These are phyloP conservation scores for Butorides virescens DNA, from an alignment of 2,113 vertebrate species.

Conservation along the genomic window DNA sequence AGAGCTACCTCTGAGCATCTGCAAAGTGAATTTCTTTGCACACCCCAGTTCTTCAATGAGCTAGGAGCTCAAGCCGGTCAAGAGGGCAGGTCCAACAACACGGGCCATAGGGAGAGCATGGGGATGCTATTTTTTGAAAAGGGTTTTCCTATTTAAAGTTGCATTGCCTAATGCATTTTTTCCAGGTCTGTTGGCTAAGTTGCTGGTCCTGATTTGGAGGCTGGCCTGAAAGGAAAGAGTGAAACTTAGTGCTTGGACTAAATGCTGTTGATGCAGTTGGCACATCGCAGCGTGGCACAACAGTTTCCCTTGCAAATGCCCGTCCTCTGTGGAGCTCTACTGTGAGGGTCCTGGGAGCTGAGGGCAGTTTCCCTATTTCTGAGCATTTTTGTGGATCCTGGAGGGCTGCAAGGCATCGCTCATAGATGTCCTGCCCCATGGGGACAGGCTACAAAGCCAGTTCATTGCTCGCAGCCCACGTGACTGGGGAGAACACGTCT, in stretches of 20 bases:
- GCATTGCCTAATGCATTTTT: not conserved
- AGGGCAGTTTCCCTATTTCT: not conserved
- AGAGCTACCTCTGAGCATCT: not conserved
- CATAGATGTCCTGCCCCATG: not conserved
- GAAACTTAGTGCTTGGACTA: not conserved
- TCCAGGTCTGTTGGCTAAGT: not conserved
- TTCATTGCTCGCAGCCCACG: rapidly evolving
- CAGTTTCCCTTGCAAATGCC: not conserved
- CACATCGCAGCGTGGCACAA: not conserved
- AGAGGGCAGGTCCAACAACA: not conserved
- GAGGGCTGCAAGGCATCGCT: not conserved
- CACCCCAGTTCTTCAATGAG: rapidly evolving
- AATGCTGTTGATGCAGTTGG: not conserved
- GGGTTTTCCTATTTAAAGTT: not conserved
- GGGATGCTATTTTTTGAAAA: not conserved
- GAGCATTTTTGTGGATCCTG: not conserved
- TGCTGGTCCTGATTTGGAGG: not conserved
- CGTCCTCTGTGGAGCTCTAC: not conserved
- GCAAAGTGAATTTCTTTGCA: not conserved
- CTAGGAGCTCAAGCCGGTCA: not conserved
- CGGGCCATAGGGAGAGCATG: not conserved
- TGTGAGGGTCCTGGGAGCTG: not conserved
- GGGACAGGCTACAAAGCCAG: not conserved
- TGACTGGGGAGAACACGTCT: not conserved
- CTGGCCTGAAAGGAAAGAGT: not conserved